Evolutionary conservation across 2,797 vertebrate species (phyloP).

Genomic region (Enoplosus armatus): DNA sequence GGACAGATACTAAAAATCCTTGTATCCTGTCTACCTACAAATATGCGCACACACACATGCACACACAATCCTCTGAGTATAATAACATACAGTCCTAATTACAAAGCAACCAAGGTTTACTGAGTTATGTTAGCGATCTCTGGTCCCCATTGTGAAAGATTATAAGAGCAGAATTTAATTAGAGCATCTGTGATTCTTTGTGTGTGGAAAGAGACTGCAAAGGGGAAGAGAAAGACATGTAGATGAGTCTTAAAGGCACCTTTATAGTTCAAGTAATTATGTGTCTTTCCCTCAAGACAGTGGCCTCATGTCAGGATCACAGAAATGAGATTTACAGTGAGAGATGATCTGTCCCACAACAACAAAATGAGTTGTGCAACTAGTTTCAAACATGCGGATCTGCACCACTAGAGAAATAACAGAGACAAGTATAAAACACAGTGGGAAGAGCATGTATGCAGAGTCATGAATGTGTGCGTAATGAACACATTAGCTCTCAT

Average conservation of each 20-base stretch:
- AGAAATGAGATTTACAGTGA: neutral
- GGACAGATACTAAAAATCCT: neutral
- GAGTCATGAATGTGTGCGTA: neutral
- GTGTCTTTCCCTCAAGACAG: neutral
- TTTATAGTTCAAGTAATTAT: conserved; percentile 9
- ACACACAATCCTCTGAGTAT: conserved; percentile 40
- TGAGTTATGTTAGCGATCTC: conserved; percentile 61
- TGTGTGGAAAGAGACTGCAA: neutral
- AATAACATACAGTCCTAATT: conserved; percentile 77
- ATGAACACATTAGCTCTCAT: neutral
- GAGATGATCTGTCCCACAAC: conserved; percentile 14
- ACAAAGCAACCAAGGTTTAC: conserved; percentile 72
- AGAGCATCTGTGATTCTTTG: conserved; percentile 48
- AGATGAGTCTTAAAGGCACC: conserved; percentile 12
- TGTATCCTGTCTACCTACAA: neutral
- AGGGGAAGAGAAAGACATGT: neutral
- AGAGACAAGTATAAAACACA: conserved; percentile 5
- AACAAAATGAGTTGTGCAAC: neutral
- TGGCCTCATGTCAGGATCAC: neutral
- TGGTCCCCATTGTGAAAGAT: conserved; percentile 75
- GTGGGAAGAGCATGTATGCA: neutral
- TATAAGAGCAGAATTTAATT: conserved; percentile 78
- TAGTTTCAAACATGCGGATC: conserved; percentile 20
- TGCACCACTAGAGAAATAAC: conserved; percentile 22
- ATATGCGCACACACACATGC: conserved; percentile 10